Evolutionary conservation across 2,797 vertebrate species (phyloP), one percentile per base, ranked within the genome.

Genomic region (Gila robusta): DNA sequence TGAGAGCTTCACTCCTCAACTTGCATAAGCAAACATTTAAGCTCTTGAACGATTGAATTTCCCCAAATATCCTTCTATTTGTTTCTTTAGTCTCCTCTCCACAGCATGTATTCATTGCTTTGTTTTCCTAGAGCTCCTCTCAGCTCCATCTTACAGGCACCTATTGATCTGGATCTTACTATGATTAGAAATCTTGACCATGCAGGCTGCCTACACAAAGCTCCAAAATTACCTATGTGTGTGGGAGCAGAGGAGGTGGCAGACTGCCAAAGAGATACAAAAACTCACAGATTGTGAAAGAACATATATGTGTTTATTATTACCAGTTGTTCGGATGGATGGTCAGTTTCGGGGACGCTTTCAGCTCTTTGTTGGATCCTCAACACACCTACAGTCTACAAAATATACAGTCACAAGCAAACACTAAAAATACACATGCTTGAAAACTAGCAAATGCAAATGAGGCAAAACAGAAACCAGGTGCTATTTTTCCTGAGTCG

Each of bases 131-230:
- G 26, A 71, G 6, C 76, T 79, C 56, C 44, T 62, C 28, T 37
- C 72, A 71, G 52, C 73, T 70, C 71, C 47, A 70, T 88, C 66
- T 83, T 62, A 54, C 80, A 86, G 56, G 52, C 85, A 84, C 32
- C 37, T 86, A 88, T 86, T 70, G 81, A 82, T 82, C 81, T 52
- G 23, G 64, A 83, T 83, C 87, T 70, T 86, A 70, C 41, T 14
- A 74, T 86, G 87, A 84, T 83, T 70, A 73, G 69, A 79, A 62
- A 87, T 87, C 67, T 78, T 41, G 47, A 66, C 56, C 66, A 49
- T 49, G 47, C 47, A 54, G 39, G 47, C 79, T 82, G 79, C 82
- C 85, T 80, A 82, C 77, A 80, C 67, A 87, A 72, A 41, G 79
- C 54, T 83, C 76, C 86, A 80, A 72, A 87, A 84, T 80, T 83